Evolutionary conservation across 2,888 invertebrate species (phyloP), one percentile per base, ranked within the genome.

Genomic region (Taenaris catops): DNA sequence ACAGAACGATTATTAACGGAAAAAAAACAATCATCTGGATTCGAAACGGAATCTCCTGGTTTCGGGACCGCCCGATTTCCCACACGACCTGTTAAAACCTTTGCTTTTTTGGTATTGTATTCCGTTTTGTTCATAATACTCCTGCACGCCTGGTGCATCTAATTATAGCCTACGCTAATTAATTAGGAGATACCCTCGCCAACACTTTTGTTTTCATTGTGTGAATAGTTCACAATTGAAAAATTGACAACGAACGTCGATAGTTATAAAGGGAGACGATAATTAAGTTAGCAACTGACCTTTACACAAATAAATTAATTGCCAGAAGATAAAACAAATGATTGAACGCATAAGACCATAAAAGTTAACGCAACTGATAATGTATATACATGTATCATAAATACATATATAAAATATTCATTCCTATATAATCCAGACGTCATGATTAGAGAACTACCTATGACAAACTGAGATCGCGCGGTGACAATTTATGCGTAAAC

Each of bases 131-230:
- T n/a, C n/a, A n/a, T n/a, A n/a, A n/a, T n/a, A 55, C 62, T 60
- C 55, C 57, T 58, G 64, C 64, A 53, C 58, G 43, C 48, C 49
- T 51, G 48, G 52, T 50, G 47, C 48, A 49, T 53, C 68, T 80
- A 79, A 78, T 78, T 81, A 73, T 79, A 79, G 68, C 34, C 51
- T 51, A 40, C 41, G 50, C 68, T 81, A 79, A 81, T 81, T 81
- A 78, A 81, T 79, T 54, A 55, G 58, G 51, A 55, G 51, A 51
- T 50, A 49, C 50, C 51, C 46, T 47, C 41, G 32, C 38, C 43
- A 44, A 39, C 42, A 45, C 47, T 54, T 54, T 54, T 48, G 46
- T 53, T 53, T 32, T 48, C 41, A 49, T 47, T 46, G 47, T 41
- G 41, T 32, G 40, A 46, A 47, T 43, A 44, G 39, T 36, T 38